These are phyloP conservation scores for Ceyx cyanopectus DNA, from an alignment of 2,113 vertebrate species.

Conservation along the genomic window DNA sequence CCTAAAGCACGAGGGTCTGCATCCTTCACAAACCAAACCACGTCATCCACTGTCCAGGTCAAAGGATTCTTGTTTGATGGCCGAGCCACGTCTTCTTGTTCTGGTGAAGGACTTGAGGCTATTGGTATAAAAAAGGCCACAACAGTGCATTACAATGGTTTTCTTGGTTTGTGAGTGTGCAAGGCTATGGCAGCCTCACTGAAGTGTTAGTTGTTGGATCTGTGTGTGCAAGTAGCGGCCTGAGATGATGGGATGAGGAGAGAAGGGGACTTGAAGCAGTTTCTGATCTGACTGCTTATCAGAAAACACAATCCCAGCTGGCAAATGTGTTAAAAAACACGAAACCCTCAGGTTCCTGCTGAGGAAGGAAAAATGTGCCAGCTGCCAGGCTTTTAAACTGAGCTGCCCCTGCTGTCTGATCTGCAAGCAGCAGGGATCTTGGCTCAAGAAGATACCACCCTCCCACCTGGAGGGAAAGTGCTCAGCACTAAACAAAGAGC, in stretches of 20 bases:
- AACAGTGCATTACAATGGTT: neutral
- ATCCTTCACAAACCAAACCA: constrained; percentile 93
- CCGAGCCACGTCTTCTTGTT: constrained; percentile 78
- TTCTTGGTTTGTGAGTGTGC: neutral
- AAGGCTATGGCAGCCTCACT: neutral
- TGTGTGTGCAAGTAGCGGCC: neutral
- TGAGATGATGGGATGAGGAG: neutral
- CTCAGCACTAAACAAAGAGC: neutral
- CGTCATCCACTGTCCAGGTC: constrained; percentile 93
- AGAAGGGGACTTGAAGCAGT: neutral
- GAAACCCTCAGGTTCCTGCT: constrained; percentile 33
- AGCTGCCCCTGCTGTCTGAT: constrained; percentile 38
- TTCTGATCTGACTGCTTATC: neutral
- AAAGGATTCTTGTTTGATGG: constrained; percentile 88
- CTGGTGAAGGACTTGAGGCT: constrained; percentile 87
- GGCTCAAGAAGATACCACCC: constrained; percentile 1
- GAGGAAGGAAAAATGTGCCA: constrained; percentile 42
- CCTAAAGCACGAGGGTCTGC: constrained; percentile 95
- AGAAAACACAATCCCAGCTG: constrained; percentile 11
- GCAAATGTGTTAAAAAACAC: neutral
- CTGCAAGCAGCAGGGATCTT: constrained; percentile 7
- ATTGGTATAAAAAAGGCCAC: neutral
- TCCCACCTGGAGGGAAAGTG: constrained; percentile 33
- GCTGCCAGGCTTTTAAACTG: constrained; percentile 5
- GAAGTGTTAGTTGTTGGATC: rapidly evolving